Base-by-base conservation (phyloP, 2,113 vertebrate species). In the Scomber scombrus region DNA sequence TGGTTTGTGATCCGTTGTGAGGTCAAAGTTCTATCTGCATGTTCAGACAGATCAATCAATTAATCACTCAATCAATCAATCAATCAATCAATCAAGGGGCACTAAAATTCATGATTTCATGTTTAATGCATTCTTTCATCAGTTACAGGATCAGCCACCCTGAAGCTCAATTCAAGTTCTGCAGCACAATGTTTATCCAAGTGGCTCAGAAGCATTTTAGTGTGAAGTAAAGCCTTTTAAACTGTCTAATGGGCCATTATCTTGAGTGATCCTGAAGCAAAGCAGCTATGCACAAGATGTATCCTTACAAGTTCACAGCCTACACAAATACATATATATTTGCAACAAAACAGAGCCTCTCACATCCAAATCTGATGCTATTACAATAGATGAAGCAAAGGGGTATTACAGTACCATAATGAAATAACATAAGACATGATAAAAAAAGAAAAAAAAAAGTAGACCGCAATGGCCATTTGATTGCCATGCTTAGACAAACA, bases 61-160 rank as follows among this genome's bases (percentile, higher is more conserved):
- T 26, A 26, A 26, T 71, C 40, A 87, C 58, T 71, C 60, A 83
- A 71, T n/a, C n/a, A n/a, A n/a, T 34, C 31, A 34, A 34, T 34
- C 5, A 14, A 15, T 23, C 11, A 76, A 68, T 71, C 40, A 87
- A 61, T 71, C 60, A 83, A 71, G 1, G 29, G 23, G 83, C 40
- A 55, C n/a, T 10, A 6, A 85, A 46, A 71, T 11, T 26, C 8
- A 18, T 81, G 5, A 85, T 86, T 81, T 75, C n/a, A 67, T 57
- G 26, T 93, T 93, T 94, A 91, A 92, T 93, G 80, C 80, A 91
- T 82, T 89, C 72, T 85, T 84, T 82, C 81, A 86, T 81, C 71
- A 82, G 47, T 84, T 84, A 71, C 64, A 88, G 71, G 78, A 69
- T 79, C 77, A 85, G 43, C 56, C 72, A 78, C 58, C 66, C 82